Evolutionary conservation across 2,888 invertebrate genomes (phyloP).

Genomic region (Gastrophysa polygoni): DNA sequence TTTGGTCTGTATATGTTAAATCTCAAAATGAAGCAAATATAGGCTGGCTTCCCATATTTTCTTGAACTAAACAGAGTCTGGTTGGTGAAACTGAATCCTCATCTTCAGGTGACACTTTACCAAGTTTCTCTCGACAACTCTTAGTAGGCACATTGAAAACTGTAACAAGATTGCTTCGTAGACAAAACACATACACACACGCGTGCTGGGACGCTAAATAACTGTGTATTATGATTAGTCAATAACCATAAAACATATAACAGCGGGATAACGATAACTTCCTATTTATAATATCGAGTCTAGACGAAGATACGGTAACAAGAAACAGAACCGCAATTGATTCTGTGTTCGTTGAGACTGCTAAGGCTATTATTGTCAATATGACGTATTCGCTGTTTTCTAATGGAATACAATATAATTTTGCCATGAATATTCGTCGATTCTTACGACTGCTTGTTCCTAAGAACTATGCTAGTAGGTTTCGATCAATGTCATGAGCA

Average conservation of each 20-base stretch:
- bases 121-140: not conserved
- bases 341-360: not conserved
- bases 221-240: slow-evolving; percentile 47
- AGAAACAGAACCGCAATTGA: slow-evolving; percentile 20
- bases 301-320: slow-evolving; percentile 43
- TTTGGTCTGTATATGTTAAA: too few relatives aligned
- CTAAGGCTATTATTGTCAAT: not conserved
- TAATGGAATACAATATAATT: too few relatives aligned
- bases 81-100: too few relatives aligned
- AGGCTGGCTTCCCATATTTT: too few relatives aligned
- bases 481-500: too few relatives aligned
- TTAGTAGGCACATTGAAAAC: not conserved
- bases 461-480: too few relatives aligned
- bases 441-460: too few relatives aligned
- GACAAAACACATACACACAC: slow-evolving; percentile 20
- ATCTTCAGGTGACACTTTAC: too few relatives aligned
- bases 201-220: slow-evolving; percentile 29
- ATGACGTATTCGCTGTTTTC: too few relatives aligned
- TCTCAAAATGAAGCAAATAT: too few relatives aligned
- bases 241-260: slow-evolving; percentile 51
- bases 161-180: slow-evolving; percentile 4
- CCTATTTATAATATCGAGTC: slow-evolving; percentile 53
- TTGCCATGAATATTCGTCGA: too few relatives aligned
- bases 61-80: too few relatives aligned
- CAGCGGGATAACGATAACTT: slow-evolving; percentile 50